These are phyloP conservation scores for Drosophila paramelanica DNA, from an alignment of 2,888 invertebrate genomes.

Conservation along the genomic window DNA sequence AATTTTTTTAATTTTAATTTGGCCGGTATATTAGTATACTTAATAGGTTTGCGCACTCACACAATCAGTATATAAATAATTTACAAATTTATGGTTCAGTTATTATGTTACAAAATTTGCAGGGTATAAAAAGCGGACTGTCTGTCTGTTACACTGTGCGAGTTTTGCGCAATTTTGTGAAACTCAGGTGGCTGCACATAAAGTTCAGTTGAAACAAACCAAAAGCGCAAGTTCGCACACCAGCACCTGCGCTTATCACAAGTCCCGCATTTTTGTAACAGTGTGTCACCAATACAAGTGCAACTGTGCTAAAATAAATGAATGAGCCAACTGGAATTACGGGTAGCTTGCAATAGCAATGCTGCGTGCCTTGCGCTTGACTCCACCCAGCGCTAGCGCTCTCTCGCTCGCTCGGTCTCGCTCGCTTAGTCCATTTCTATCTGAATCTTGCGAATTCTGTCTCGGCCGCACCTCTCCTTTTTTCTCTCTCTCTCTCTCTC, in stretches of 20 bases:
- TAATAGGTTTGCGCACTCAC: no score
- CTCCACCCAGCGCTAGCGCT: not conserved
- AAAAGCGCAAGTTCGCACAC: not conserved
- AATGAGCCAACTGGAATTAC: not conserved
- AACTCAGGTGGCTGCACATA: not conserved
- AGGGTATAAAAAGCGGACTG: no score
- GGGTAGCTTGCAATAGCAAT: slow-evolving; percentile 18
- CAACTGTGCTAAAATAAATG: not conserved
- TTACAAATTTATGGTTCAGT: no score
- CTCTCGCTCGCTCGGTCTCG: no score
- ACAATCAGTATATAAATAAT: no score
- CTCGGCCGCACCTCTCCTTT: no score
- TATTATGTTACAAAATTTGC: no score
- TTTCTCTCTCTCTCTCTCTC: not conserved
- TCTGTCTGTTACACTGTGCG: no score
- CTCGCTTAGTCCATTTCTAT: no score
- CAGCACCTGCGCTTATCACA: not conserved
- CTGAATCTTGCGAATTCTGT: no score
- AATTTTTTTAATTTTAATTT: no score
- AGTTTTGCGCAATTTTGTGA: not conserved
- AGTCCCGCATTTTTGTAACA: not conserved
- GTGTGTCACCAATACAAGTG: not conserved
- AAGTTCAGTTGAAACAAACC: not conserved
- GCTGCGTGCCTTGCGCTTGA: not conserved
- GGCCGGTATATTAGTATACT: no score